Evolutionary conservation across 2,888 invertebrate genomes (phyloP), one percentile per base, ranked within the genome.

Genomic region (Tiphia femorata): DNA sequence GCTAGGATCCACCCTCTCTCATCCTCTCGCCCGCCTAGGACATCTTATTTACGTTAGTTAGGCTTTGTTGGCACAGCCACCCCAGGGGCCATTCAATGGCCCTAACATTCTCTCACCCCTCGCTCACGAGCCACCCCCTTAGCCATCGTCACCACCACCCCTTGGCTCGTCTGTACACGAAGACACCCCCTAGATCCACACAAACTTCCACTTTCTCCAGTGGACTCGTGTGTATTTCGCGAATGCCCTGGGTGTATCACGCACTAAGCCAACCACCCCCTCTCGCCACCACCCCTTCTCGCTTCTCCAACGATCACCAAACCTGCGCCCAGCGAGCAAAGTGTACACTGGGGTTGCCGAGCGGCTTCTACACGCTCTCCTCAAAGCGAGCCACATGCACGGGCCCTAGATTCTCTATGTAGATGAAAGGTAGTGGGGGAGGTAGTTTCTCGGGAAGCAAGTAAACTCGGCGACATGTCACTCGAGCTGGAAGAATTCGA

Each of bases 31-130:
- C 53, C 68, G 70, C 62, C 55, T 51, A 71, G 73, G 78, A 81
- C 80, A 77, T 80, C 82, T 83, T 83, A 81, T 82, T 83, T 82
- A 81, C 82, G 83, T 83, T 81, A 81, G 82, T 83, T 82, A 80
- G 78, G 81, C 79, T 78, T 81, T 81, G 80, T 82, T 81, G 79
- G 78, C 78, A 70, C 70, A 77, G 71, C 67, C 75, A 78, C 80
- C 81, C 80, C 58, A 77, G 77, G 75, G 73, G 70, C 76, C 65
- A 74, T 76, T 77, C 73, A 65, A 67, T 71, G 71, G 54, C 41
- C 63, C n/a, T n/a, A n/a, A n/a, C n/a, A n/a, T n/a, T n/a, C n/a
- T n/a, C n/a, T n/a, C n/a, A n/a, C n/a, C n/a, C n/a, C n/a, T n/a
- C n/a, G n/a, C n/a, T n/a, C n/a, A n/a, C n/a, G n/a, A n/a, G n/a